Conservation (phyloP, 1,140 invertebrate species). For the Drosophila ohnishii region DNA sequence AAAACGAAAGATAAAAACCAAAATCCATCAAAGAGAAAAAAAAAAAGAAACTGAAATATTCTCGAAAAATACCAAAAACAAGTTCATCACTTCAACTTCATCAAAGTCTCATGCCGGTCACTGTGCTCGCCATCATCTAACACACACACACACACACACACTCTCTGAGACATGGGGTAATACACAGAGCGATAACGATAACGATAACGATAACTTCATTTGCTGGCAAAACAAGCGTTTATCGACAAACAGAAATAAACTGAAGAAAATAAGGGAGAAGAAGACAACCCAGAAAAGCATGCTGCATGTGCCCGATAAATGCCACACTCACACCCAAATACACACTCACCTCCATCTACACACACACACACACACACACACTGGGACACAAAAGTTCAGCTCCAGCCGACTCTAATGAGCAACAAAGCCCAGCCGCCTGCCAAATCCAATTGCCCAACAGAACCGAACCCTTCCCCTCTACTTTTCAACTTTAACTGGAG, state of each 20-base stretch:
- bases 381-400: slow-evolving; percentile 33
- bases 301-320: slow-evolving; percentile 58
- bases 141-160: slow-evolving; percentile 18
- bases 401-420: slow-evolving; percentile 25
- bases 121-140: slow-evolving; percentile 26
- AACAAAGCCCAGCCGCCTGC: slow-evolving; percentile 36
- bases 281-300: slow-evolving; percentile 42
- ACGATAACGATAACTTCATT: slow-evolving; percentile 51
- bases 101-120: slow-evolving; percentile 25
- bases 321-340: slow-evolving; percentile 18
- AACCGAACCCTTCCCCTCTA: neutral
- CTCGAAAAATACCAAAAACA: slow-evolving; percentile 31
- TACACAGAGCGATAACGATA: slow-evolving; percentile 41
- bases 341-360: slow-evolving; percentile 12
- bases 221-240: slow-evolving; percentile 42
- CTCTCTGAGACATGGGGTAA: slow-evolving; percentile 4
- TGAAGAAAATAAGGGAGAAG: slow-evolving; percentile 15
- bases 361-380: slow-evolving; percentile 22
- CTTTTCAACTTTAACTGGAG: slow-evolving; percentile 16
- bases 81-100: slow-evolving; percentile 21
- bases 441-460: slow-evolving; percentile 41
- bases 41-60: slow-evolving; percentile 22
- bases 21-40: slow-evolving; percentile 6
- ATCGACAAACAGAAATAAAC: slow-evolving; percentile 24
- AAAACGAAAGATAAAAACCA: slow-evolving; percentile 17